phyloP scores from a whole-genome alignment of 2,797 vertebrate species.

The Crenichthys baileyi region DNA sequence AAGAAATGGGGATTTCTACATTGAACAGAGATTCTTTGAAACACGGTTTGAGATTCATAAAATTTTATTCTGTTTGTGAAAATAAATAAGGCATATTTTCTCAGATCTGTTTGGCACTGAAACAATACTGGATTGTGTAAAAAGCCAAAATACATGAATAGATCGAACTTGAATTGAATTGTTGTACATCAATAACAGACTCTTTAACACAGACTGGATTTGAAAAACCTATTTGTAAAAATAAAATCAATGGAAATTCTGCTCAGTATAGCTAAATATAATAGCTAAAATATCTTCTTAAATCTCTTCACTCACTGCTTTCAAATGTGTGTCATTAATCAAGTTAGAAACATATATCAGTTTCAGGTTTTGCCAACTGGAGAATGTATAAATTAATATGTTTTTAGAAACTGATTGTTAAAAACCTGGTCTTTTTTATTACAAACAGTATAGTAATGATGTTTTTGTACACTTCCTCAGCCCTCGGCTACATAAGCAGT shows the following conservation, averaged over 20 bases:
- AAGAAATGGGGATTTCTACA: background rate
- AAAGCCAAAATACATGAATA: background rate
- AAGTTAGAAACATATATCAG: background rate
- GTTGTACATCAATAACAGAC: too few relatives aligned
- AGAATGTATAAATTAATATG: background rate
- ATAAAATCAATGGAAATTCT: too few relatives aligned
- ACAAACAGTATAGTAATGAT: slow-evolving; percentile 7
- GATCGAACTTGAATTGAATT: too few relatives aligned
- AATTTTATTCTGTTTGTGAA: background rate
- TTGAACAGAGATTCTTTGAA: background rate
- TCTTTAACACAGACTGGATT: too few relatives aligned
- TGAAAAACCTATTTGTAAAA: too few relatives aligned
- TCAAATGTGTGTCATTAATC: background rate
- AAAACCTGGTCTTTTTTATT: background rate
- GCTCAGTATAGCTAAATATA: too few relatives aligned
- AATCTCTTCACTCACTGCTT: background rate
- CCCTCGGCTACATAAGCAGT: slow-evolving; percentile 53
- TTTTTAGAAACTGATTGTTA: background rate
- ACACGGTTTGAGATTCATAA: background rate
- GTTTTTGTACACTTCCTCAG: slow-evolving; percentile 24
- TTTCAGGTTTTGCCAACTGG: background rate
- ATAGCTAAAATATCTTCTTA: too few relatives aligned
- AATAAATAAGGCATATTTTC: background rate
- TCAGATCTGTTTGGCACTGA: background rate
- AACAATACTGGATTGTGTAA: background rate